Percentiles rank a stretch among this genome's conserved stretches.
phyloP scores from a whole-genome alignment of 2,797 vertebrate species.

The Chanos chanos region DNA sequence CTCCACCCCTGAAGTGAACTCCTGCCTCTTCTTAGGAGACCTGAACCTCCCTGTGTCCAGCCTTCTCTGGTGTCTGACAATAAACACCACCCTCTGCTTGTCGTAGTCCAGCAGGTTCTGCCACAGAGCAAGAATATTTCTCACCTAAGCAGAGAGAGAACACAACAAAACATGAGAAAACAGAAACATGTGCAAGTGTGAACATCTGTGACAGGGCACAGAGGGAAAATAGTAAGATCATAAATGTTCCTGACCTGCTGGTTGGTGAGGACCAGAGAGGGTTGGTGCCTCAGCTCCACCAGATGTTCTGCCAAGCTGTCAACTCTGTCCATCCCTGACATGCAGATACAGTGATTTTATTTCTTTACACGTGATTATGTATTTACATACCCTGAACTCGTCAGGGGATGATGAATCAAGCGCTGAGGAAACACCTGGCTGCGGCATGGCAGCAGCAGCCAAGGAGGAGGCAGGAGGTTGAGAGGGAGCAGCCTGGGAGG shows the following conservation, averaged over 20 bases:
- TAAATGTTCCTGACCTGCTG: conserved; percentile 4
- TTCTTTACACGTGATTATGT: background rate
- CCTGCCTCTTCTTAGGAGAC: conserved; percentile 7
- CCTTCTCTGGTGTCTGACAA: conserved; percentile 2
- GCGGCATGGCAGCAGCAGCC: background rate
- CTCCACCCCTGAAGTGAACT: conserved; percentile 12
- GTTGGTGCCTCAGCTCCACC: conserved; percentile 8
- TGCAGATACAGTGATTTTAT: background rate
- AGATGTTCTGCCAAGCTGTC: conserved; percentile 27
- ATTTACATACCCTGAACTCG: background rate
- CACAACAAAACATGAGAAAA: conserved; percentile 5
- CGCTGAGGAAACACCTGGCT: background rate
- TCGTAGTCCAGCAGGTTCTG: conserved; percentile 14
- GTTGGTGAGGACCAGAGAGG: background rate
- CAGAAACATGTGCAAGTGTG: conserved; percentile 3
- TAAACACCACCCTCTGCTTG: conserved; percentile 5
- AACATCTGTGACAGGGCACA: conserved; percentile 3
- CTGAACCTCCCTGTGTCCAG: conserved; percentile 4
- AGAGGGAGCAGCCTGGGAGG: background rate
- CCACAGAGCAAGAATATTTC: conserved; percentile 6
- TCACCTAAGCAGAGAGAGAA: conserved; percentile 9
- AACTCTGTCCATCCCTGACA: conserved; percentile 18
- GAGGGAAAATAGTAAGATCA: background rate
- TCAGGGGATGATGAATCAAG: background rate
- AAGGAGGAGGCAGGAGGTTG: background rate